These are phyloP conservation scores for Cassiopea xamachana DNA, from an alignment of 30 jellyfish, hydroid and myxozoan genomes.

Conservation along the genomic window DNA sequence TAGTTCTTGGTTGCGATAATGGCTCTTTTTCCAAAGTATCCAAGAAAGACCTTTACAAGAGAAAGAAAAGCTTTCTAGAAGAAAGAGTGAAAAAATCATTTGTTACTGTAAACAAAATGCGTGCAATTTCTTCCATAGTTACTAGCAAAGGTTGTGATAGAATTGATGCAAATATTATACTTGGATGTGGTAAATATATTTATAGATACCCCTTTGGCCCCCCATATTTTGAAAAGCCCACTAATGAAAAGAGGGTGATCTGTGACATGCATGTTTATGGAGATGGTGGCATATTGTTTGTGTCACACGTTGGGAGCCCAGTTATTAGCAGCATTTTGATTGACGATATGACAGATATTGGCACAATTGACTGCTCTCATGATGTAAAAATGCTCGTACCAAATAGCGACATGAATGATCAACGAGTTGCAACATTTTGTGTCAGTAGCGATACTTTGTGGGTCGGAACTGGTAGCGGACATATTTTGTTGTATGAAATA, in stretches of 20 bases:
- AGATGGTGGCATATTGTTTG: slow-evolving; percentile 54
- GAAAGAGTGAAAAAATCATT: slow-evolving; percentile 54
- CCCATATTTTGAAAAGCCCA: background rate
- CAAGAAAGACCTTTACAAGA: slow-evolving; percentile 27
- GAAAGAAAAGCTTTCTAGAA: slow-evolving; percentile 28
- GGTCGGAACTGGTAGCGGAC: slow-evolving; percentile 99
- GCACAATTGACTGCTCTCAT: slow-evolving; percentile 35
- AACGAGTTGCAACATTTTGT: slow-evolving; percentile 84
- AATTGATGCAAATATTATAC: background rate
- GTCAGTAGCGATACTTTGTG: slow-evolving; percentile 80
- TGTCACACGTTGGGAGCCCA: slow-evolving; percentile 66
- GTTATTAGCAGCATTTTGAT: slow-evolving; percentile 8
- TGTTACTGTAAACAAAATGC: slow-evolving; percentile 26
- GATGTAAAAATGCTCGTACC: slow-evolving; percentile 58
- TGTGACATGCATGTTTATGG: slow-evolving; percentile 47
- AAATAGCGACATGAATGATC: slow-evolving; percentile 62
- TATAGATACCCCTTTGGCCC: slow-evolving; percentile 47
- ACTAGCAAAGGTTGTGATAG: slow-evolving; percentile 11
- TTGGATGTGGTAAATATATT: slow-evolving; percentile 62
- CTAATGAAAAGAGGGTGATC: slow-evolving; percentile 39
- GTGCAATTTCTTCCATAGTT: slow-evolving; percentile 60
- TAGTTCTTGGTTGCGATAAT: slow-evolving; percentile 78
- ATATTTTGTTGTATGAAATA: slow-evolving; percentile 57
- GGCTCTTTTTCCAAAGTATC: slow-evolving; percentile 49
- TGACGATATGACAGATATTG: background rate